Conservation (phyloP, 2,113 vertebrate genomes). For the Diglossa brunneiventris region DNA sequence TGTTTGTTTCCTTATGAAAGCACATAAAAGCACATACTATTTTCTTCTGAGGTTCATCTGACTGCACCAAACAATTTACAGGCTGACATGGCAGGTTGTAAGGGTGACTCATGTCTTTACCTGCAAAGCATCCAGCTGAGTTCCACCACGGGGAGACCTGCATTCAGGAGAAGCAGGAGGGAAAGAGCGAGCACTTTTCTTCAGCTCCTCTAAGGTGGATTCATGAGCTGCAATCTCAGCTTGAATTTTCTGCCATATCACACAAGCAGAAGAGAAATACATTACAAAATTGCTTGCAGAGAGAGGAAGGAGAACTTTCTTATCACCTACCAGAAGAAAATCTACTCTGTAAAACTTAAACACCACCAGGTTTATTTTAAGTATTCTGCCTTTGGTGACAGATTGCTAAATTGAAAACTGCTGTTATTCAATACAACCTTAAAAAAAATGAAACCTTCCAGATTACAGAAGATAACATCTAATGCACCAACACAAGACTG, state of each 20-base stretch:
- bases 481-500: not conserved
- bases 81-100: not conserved
- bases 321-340: not conserved
- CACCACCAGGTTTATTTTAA: not conserved
- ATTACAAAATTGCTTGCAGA: not conserved
- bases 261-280: not conserved
- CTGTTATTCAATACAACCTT: not conserved
- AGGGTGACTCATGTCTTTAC: constrained; percentile 53
- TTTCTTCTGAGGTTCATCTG: not conserved
- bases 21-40: not conserved
- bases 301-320: not conserved
- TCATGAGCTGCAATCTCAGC: constrained; percentile 90
- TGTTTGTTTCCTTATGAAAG: not conserved
- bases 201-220: constrained; percentile 87
- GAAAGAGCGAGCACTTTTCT: constrained; percentile 77
- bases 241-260: constrained; percentile 83
- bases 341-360: not conserved
- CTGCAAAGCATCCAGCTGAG: constrained; percentile 89
- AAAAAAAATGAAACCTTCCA: not conserved
- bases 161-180: constrained; percentile 77
- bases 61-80: not conserved
- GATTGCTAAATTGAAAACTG: not conserved
- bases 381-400: not conserved
- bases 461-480: not conserved
- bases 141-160: constrained; percentile 80